Conservation (phyloP, 92 coral and sea anemone genomes). For the Phenganax stokvisi region DNA sequence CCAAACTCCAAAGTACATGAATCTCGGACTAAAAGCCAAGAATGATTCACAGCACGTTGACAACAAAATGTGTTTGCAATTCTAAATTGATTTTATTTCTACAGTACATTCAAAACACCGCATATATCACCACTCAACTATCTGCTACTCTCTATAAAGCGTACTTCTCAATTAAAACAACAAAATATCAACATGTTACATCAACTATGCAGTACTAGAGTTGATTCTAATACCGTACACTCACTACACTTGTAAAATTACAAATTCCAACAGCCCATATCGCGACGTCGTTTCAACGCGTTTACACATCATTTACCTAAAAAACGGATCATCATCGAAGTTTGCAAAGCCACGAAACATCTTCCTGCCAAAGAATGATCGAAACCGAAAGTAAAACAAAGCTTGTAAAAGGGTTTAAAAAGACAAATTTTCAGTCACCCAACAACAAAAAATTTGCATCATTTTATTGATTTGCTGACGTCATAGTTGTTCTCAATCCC, state of each 20-base stretch:
- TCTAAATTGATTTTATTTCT: too few species aligned
- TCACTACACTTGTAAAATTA: not conserved
- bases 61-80: too few species aligned
- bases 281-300: not conserved
- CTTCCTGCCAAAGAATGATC: not conserved
- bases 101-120: too few species aligned
- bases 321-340: conserved; percentile 32
- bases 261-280: not conserved
- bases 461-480: conserved; percentile 2
- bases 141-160: too few species aligned
- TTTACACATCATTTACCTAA: conserved; percentile 11
- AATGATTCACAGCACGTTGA: too few species aligned
- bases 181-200: too few species aligned
- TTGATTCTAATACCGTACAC: not conserved
- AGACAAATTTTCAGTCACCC: not conserved
- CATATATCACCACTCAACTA: too few species aligned
- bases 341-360: conserved; percentile 28
- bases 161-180: too few species aligned
- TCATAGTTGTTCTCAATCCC: conserved; percentile 12
- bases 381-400: not conserved
- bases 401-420: not conserved
- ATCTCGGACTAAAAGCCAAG: too few species aligned
- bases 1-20: too few species aligned
- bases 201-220: not conserved
- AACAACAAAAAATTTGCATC: not conserved